Evolutionary conservation across 2,797 vertebrate species (phyloP).

Genomic region (Enteromius paludinosus): DNA sequence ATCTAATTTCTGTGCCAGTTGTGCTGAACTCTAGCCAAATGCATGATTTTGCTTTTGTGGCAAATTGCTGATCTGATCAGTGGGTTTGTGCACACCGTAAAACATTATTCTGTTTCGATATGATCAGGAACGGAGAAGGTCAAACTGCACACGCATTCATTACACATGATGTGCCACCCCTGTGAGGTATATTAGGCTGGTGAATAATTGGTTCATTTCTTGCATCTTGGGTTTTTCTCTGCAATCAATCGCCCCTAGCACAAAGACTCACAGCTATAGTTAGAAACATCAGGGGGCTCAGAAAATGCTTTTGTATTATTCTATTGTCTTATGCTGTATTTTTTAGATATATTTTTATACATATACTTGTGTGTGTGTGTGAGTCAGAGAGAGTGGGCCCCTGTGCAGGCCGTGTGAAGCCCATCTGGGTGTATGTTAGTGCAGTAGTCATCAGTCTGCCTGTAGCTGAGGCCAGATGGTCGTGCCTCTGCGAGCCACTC

Average conservation of each 20-base stretch:
- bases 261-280: constrained; percentile 46
- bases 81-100: constrained; percentile 1
- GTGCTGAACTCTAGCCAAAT: constrained; percentile 23
- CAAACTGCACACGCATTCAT: constrained; percentile 1
- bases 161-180: constrained; percentile 27
- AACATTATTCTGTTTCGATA: constrained; percentile 8
- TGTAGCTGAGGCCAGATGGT: constrained; percentile 60
- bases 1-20: constrained; percentile 15
- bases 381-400: constrained; percentile 27
- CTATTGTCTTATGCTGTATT: neutral
- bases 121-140: constrained; percentile 40
- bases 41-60: neutral
- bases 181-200: constrained; percentile 52
- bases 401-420: constrained; percentile 45
- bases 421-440: constrained; percentile 60
- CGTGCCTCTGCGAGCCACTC: constrained; percentile 53
- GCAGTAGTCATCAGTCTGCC: constrained; percentile 58
- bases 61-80: constrained; percentile 24
- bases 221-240: constrained; percentile 53
- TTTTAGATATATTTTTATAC: neutral
- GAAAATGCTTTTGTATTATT: neutral
- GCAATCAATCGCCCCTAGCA: constrained; percentile 52
- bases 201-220: constrained; percentile 62
- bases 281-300: constrained; percentile 13
- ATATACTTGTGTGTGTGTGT: neutral